A percentile compares a stretch with the other conserved stretches of the same genome.
These are phyloP conservation scores for Ammodytes marinus DNA, from an alignment of 2,113 vertebrate species.

Conservation along the genomic window DNA sequence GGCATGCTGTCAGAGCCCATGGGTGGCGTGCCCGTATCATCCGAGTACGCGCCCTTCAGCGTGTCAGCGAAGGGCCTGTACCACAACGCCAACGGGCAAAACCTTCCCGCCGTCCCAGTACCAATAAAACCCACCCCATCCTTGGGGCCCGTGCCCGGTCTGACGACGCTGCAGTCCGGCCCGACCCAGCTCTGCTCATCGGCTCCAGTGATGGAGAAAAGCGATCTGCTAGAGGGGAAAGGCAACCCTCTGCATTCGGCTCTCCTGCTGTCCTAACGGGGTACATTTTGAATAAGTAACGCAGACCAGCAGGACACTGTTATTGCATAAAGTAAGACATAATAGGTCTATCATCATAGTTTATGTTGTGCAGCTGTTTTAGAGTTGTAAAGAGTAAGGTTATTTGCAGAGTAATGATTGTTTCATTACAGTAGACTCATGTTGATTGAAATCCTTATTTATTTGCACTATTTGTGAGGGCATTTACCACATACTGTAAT, in stretches of 20 bases:
- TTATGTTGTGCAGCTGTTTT: constrained; percentile 45
- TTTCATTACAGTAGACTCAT: constrained; percentile 54
- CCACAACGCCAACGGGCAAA: constrained; percentile 86
- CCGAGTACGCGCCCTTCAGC: constrained; percentile 93
- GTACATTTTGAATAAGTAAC: constrained; percentile 44
- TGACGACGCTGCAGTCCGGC: constrained; percentile 86
- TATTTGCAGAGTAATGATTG: constrained; percentile 60
- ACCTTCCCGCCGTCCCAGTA: constrained; percentile 92
- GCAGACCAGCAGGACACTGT: constrained; percentile 29
- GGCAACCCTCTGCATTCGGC: constrained; percentile 88
- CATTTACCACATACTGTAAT: constrained; percentile 69
- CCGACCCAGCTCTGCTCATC: constrained; percentile 84
- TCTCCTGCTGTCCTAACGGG: constrained; percentile 86
- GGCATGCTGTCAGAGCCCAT: constrained; percentile 92
- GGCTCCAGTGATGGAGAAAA: constrained; percentile 86
- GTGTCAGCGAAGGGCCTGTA: constrained; percentile 94
- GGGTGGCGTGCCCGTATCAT: constrained; percentile 82
- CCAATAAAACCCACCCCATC: constrained; percentile 95
- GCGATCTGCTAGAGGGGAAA: constrained; percentile 85
- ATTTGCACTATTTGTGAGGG: constrained; percentile 78
- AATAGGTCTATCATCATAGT: constrained; percentile 1
- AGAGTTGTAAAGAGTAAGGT: constrained; percentile 49
- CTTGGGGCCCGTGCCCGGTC: constrained; percentile 84
- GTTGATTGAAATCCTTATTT: constrained; percentile 69
- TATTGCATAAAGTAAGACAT: constrained; percentile 12